Base-by-base conservation (phyloP, 2,888 invertebrate genomes). In the Dascillus cervinus region DNA sequence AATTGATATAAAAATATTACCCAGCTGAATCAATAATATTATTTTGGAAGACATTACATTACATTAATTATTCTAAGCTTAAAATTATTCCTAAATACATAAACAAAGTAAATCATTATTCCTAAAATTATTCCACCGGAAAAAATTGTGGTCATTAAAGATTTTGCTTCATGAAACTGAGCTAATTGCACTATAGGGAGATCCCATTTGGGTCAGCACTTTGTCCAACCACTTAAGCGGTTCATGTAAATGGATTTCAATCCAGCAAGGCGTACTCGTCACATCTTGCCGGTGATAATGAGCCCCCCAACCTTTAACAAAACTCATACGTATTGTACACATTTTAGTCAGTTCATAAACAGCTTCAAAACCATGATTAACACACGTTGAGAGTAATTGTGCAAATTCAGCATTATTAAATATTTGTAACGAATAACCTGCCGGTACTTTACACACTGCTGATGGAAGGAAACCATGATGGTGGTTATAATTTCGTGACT, bases 221-320 rank as follows among this genome's bases (percentile, higher is more conserved):
- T 95, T 91, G 65, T 98, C 98, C 44, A 98, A 68, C 97, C 98
- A 98, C 68, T 95, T 94, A 37, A 99, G 72, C 3, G 98, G 97
- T 4, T 96, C 96, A 58, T 97, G 92, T 13, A 98, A 73, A 65
- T 98, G 97, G 38, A 97, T 89, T 67, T 98, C 98, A 42, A 98
- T 95, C 98, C 98, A 98, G 62, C 98, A 98, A 0, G 98, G 98
- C 1, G 98, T 98, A 26, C 92, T 92, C 0, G 97, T 98, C 9
- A 98, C 97, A 58, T 97, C 97, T 65, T 98, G 98, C 12, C 98
- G 77, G 59, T 96, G 96, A 66, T 98, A 98, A 67, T 98, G 97
- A 9, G 97, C 96, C 19, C 97, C 98, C 97, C 97, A 98, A 2
- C 98, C 98, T 62, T 97, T 97, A 19, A 98, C 97, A 60, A 98